Base-by-base conservation (phyloP, 2,888 invertebrate genomes). In the Tetranychus truncatus region DNA sequence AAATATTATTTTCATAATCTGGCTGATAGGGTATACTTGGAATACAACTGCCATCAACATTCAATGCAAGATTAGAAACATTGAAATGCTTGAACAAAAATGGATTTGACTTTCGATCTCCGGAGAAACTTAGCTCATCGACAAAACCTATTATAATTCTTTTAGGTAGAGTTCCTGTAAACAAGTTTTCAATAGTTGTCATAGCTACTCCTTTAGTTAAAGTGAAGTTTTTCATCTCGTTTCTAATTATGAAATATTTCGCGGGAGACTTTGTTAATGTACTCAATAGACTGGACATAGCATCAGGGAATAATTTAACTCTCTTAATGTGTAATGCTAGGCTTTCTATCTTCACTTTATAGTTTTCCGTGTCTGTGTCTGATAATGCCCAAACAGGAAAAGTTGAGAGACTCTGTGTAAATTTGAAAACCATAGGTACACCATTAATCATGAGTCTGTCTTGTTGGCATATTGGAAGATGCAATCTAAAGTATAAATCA, bases 81-180 rank as follows among this genome's bases (percentile, higher is more conserved):
- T 55, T 7, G 7, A 55, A 34, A 5, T 55, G 3, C 15, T 15
- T 15, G 7, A 55, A 55, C 2, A 1, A 2, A 55, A 55, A 55
- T 55, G 55, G 55, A 55, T 55, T 55, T 2, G 6, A 55, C 5
- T 3, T 15, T 55, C 15, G 9, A 15, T 15, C 55, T 6, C 9
- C 15, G 3, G 55, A 55, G 2, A 6, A 55, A 55, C 9, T 55
- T 15, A 55, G 3, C 5, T 75, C 71, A 9, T 8, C 8, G 11
- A 67, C 72, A 24, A 75, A 75, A 1, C 55, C 66, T 4, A 75
- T 1, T 8, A 44, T 55, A 7, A 72, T 11, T 11, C 73, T 21
- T 20, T 67, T 44, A n/a, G 75, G 75, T 0, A 75, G 45, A 46
- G 15, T 46, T 18, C 75, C 75, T 45, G n/a, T 45, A 1, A 75